Evolutionary conservation across 2,888 invertebrate species (phyloP).

Genomic region (Pyrrhia umbra): DNA sequence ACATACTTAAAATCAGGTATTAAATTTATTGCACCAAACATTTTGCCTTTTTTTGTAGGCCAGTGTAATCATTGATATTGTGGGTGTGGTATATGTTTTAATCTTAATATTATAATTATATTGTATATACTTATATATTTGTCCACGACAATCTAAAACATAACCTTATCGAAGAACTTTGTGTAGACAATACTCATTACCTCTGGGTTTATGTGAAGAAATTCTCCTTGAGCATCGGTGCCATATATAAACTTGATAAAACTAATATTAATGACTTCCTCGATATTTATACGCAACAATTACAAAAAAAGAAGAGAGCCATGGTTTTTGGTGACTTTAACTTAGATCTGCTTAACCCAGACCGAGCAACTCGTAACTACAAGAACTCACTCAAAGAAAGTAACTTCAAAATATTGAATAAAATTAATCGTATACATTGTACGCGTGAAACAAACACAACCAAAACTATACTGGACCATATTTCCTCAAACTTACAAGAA

Average conservation of each 20-base stretch:
- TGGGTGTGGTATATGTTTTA: too few species aligned
- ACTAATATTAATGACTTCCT: background rate
- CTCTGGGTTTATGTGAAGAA: conserved; percentile 3
- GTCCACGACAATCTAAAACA: too few species aligned
- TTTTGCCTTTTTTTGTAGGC: too few species aligned
- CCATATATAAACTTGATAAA: conserved; percentile 1
- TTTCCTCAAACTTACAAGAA: too few species aligned
- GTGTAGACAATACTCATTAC: background rate
- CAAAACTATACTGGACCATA: too few species aligned
- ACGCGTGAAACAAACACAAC: conserved; percentile 4
- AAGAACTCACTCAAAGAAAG: background rate
- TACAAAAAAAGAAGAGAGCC: background rate
- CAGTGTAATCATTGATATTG: too few species aligned
- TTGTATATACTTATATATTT: too few species aligned
- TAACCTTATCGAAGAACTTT: background rate
- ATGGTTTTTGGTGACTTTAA: too few species aligned
- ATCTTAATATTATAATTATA: too few species aligned
- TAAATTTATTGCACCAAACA: too few species aligned
- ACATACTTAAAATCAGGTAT: too few species aligned
- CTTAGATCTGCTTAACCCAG: background rate
- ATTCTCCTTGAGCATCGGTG: conserved; percentile 1
- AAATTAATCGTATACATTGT: background rate
- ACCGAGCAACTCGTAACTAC: background rate
- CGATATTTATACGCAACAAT: background rate
- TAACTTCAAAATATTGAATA: background rate